These are phyloP conservation scores for Antigone vipio DNA, from an alignment of 2,113 vertebrate species.

Conservation along the genomic window DNA sequence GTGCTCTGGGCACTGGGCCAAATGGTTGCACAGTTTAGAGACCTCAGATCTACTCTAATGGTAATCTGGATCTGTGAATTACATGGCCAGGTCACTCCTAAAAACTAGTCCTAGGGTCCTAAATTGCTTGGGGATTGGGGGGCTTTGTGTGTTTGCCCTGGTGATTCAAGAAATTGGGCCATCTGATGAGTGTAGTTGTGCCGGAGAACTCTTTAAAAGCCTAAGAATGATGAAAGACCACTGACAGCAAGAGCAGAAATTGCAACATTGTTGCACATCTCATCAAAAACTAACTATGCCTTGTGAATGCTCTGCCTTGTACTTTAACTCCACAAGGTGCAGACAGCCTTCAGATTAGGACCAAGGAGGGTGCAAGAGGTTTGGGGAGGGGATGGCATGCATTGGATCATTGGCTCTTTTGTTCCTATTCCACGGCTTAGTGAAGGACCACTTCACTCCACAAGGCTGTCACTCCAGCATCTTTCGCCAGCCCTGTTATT, in stretches of 20 bases:
- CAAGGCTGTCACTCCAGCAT: neutral
- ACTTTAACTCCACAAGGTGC: neutral
- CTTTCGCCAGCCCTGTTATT: neutral
- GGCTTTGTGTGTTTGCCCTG: neutral
- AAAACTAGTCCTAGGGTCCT: neutral
- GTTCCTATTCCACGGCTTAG: neutral
- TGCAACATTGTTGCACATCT: neutral
- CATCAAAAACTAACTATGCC: neutral
- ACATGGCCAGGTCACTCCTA: neutral
- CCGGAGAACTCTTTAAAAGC: neutral
- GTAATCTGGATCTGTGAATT: neutral
- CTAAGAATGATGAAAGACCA: neutral
- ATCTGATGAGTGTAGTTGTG: neutral
- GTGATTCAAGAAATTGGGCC: neutral
- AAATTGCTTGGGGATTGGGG: neutral
- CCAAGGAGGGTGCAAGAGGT: neutral
- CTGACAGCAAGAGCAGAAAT: neutral
- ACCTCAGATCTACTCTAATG: neutral
- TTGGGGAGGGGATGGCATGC: fast-evolving
- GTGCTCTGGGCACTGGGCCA: neutral
- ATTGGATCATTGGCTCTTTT: fast-evolving
- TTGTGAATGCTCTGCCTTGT: neutral
- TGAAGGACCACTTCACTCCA: neutral
- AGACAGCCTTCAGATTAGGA: neutral
- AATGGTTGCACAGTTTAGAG: neutral